Conservation (phyloP, 2,113 vertebrate genomes). For the Climacteris rufus region DNA sequence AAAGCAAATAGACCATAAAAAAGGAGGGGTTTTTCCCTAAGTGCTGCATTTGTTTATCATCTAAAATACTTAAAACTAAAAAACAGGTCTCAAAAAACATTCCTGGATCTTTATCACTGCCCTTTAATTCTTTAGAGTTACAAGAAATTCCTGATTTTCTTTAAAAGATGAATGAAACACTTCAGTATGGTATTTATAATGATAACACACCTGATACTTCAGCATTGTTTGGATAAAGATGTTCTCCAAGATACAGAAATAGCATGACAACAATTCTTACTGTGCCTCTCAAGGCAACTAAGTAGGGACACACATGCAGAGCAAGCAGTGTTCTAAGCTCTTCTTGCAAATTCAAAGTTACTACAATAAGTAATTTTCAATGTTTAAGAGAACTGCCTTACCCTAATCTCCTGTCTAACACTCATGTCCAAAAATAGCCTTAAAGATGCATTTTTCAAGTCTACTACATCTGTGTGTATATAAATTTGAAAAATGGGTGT, state of each 20-base stretch:
- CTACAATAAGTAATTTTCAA: background rate
- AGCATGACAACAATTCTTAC: background rate
- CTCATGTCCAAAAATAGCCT: background rate
- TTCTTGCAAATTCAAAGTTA: background rate
- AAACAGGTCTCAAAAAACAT: background rate
- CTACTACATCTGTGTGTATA: background rate
- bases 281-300: background rate
- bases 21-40: accelerated
- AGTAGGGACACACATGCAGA: background rate
- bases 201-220: background rate
- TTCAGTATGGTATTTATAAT: background rate
- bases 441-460: background rate
- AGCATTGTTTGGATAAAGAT: background rate
- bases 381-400: background rate
- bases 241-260: background rate
- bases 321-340: background rate
- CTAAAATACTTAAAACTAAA: background rate
- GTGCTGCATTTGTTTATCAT: background rate
- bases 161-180: background rate
- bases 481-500: background rate
- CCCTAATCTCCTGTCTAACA: background rate
- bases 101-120: background rate
- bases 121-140: background rate
- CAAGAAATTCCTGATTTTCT: background rate
- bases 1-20: background rate